Percentiles rank a stretch among this genome's conserved stretches.
These are phyloP conservation scores for Rhopalosiphum maidis DNA, from an alignment of 1,140 invertebrate genomes.

Conservation along the genomic window DNA sequence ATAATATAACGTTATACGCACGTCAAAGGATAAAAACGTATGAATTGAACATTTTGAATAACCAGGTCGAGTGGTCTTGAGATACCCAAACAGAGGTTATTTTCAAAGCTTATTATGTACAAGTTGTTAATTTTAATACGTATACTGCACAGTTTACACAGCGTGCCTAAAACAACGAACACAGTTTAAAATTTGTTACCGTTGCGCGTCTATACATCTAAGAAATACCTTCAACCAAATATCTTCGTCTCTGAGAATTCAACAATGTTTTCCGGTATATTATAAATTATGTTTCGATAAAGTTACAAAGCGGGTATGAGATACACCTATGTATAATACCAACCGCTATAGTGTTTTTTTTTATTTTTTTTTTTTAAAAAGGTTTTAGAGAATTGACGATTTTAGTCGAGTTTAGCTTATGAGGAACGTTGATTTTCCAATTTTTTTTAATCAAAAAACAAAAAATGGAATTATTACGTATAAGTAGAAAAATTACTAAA, in stretches of 20 bases:
- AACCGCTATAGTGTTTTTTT: neutral
- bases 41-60: conserved; percentile 4
- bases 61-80: conserved; percentile 5
- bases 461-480: no score
- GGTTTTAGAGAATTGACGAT: neutral
- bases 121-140: conserved; percentile 8
- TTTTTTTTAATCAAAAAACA: no score
- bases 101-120: conserved; percentile 12
- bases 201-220: neutral
- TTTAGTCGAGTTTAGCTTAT: neutral
- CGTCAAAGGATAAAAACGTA: neutral
- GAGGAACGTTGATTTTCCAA: no score
- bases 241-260: neutral
- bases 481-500: no score
- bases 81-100: neutral
- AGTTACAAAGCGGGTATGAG: neutral
- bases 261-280: neutral
- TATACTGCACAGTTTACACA: neutral
- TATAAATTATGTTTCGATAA: neutral
- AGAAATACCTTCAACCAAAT: neutral
- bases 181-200: neutral
- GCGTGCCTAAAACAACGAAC: neutral
- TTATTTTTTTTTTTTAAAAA: neutral
- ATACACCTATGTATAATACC: neutral
- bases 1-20: neutral